Evolutionary conservation across 2,797 vertebrate genomes (phyloP), one percentile per base, ranked within the genome.

Genomic region (Sphaeramia orbicularis): DNA sequence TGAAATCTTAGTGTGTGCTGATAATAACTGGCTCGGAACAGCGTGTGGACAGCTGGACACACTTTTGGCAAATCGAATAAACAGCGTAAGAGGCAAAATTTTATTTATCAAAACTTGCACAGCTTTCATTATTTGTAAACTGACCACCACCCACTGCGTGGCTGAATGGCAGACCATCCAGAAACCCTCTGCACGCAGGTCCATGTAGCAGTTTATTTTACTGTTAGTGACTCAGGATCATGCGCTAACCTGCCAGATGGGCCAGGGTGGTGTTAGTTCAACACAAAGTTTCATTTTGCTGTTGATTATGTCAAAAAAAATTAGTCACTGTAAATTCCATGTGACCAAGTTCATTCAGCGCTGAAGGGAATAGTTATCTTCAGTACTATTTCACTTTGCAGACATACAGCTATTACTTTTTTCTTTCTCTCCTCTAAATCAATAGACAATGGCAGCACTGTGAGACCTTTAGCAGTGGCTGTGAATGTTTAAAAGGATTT

Each of bases 401-500:
- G 40, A 41, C 59, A 52, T 18, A 58, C 54, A 53, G 62, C 50
- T 32, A 24, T 56, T 40, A 24, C 21, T 24, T 50, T 19, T 54
- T 66, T 9, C 67, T 36, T 47, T 45, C 45, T 13, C 38, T 14
- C 7, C 55, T 59, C 45, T 16, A 55, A 52, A 53, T 83, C 59
- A 71, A 21, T 50, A 49, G 36, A 81, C 74, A 58, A 67, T 51
- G 13, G 5, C n/a, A 71, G 63, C 56, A 53, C 60, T 79, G 84
- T 86, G 72, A 84, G 74, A 71, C 88, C 78, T 18, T 60, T 55
- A 62, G 32, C 24, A 49, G 74, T 41, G 50, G 72, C 65, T 88
- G 72, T 69, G 78, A 86, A 79, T 73, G 68, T 90, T 88, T 90
- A 54, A 85, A 78, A 40, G 83, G 91, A 89, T 90, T 88, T 88